phyloP scores from a whole-genome alignment of 2,888 invertebrate species.

The Anagyrus pseudococci region DNA sequence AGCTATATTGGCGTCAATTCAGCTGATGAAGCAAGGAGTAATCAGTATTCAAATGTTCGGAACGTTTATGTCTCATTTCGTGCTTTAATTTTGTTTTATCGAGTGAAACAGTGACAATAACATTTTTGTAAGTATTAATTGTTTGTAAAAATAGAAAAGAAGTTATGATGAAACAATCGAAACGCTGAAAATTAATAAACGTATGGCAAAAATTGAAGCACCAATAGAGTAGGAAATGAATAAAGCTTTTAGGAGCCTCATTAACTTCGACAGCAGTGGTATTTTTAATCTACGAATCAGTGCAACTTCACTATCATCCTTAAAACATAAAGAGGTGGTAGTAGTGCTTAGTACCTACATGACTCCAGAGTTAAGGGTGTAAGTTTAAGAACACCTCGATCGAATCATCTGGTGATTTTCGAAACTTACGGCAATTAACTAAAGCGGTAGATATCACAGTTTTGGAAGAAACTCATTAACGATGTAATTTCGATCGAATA shows the following conservation, averaged over 20 bases:
- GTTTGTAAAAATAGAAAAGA: not conserved
- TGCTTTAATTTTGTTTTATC: not conserved
- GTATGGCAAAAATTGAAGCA: constrained; percentile 9
- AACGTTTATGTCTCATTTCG: not conserved
- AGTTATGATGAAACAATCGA: no score
- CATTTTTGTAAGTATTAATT: not conserved
- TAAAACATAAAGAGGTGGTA: constrained; percentile 20
- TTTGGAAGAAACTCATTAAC: constrained; percentile 19
- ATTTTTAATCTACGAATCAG: constrained; percentile 27
- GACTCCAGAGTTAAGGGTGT: constrained; percentile 19
- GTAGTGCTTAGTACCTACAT: constrained; percentile 29
- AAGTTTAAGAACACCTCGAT: constrained; percentile 28
- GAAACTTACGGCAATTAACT: no score
- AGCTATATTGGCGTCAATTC: not conserved
- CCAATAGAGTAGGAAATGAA: constrained; percentile 15
- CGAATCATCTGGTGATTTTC: constrained; percentile 24
- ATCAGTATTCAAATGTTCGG: not conserved
- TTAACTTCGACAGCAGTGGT: constrained; percentile 19
- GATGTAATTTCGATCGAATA: constrained; percentile 18
- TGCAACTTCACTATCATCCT: constrained; percentile 23
- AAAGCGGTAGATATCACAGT: no score
- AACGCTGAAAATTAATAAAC: not conserved
- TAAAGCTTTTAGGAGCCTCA: constrained; percentile 19
- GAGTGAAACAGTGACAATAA: not conserved
- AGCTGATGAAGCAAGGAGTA: no score